phyloP scores from a whole-genome alignment of 2,113 vertebrate species.

The Lophius piscatorius region DNA sequence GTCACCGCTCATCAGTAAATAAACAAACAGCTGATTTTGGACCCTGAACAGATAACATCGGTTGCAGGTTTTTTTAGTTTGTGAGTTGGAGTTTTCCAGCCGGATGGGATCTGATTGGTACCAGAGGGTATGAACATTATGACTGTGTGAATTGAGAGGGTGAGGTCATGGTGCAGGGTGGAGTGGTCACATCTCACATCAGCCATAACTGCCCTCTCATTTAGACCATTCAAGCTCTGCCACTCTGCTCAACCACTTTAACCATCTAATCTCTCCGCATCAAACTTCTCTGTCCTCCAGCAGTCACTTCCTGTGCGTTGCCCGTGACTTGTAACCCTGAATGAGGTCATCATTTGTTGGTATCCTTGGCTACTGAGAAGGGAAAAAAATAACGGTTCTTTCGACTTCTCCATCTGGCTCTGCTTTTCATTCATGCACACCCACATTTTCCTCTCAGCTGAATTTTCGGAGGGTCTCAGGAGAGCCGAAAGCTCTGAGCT shows the following conservation, averaged over 20 bases:
- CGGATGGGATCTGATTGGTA: no score
- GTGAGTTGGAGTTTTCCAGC: no score
- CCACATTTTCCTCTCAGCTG: conserved; percentile 7
- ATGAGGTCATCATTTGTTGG: conserved; percentile 45
- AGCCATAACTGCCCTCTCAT: no score
- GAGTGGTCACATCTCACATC: no score
- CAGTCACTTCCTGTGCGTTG: conserved; percentile 60
- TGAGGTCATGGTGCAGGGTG: no score
- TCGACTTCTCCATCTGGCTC: conserved; percentile 36
- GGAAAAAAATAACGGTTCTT: conserved; percentile 11
- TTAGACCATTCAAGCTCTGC: no score
- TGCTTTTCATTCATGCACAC: conserved; percentile 12
- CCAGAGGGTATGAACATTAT: no score
- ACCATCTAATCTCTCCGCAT: neutral
- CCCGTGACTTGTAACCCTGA: conserved; percentile 54
- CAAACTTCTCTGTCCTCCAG: conserved; percentile 13
- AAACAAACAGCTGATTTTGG: no score
- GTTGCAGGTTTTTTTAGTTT: no score
- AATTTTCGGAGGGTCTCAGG: conserved; percentile 40
- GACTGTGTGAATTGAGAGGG: no score
- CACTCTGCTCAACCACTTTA: conserved; percentile 12
- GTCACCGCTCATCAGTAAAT: no score
- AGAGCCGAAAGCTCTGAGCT: conserved; percentile 1
- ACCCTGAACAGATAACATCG: no score
- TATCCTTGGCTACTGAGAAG: conserved; percentile 60